Evolutionary conservation across 2,888 invertebrate species (phyloP), one percentile per base, ranked within the genome.

Genomic region (Heliconius ethilla): DNA sequence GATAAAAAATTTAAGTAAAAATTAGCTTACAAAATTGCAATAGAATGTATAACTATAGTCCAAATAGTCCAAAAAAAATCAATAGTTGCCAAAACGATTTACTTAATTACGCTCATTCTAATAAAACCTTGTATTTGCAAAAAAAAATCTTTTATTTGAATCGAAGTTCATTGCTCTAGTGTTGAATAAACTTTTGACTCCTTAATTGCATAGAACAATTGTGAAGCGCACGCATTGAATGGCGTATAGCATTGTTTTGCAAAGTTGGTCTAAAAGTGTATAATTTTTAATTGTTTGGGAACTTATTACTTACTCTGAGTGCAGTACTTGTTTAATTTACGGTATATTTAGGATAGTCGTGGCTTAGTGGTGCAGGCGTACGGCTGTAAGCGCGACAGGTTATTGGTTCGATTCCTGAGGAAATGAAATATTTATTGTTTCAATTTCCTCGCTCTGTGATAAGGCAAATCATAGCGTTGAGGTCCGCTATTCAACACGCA

Each of bases 151-250:
- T 78, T 78, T 37, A 72, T 72, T 72, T n/a, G 6, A 15, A 63
- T 70, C 51, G 55, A 59, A 75, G 75, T 70, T 72, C 75, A 66
- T 45, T 75, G 78, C 78, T 67, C 72, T 75, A 55, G 10, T 70
- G 65, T 25, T 74, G 15, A 67, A 78, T 72, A 70, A 45, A 73
- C 70, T 75, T 59, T 70, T 75, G 75, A 78, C 66, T 78, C 40
- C 27, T 67, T 78, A 75, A 75, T 78, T 78, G 75, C 66, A 62
- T n/a, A 72, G 40, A 78, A 75, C 29, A 69, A 75, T 75, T n/a
- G n/a, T 25, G 18, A 67, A 67, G 65, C n/a, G 74, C 6, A 59
- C 55, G 29, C 70, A 63, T 62, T 62, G 18, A 33, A 63, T 63
- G 9, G 63, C 5, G 18, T 37, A 1, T 33, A 25, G 37, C 40